A percentile compares a stretch with the other conserved stretches of the same genome.
Evolutionary conservation across 2,113 vertebrate species (phyloP).

Genomic region (Callopanchax toddi): DNA sequence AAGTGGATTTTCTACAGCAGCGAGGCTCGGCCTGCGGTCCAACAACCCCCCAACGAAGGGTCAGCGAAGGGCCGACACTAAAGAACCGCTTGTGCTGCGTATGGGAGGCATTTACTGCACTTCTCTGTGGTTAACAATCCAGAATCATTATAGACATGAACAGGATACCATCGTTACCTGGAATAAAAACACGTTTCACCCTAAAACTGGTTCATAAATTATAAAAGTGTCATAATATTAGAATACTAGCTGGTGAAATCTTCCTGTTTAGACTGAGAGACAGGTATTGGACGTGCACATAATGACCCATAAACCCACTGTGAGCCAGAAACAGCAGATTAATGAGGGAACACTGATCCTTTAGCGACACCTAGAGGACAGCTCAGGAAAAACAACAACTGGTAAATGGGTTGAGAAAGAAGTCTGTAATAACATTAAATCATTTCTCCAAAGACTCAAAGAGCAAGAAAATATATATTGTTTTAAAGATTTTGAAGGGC

Average conservation of each 20-base stretch:
- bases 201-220: constrained; percentile 3
- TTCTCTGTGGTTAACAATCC: neutral
- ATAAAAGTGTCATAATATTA: neutral
- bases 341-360: constrained; percentile 4
- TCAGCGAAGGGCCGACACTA: constrained; percentile 31
- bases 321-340: neutral
- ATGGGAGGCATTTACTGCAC: neutral
- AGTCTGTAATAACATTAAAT: too few relatives aligned
- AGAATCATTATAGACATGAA: neutral
- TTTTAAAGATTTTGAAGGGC: too few relatives aligned
- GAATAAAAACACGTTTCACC: constrained; percentile 10
- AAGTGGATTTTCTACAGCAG: constrained; percentile 62
- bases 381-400: too few relatives aligned
- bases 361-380: constrained; percentile 53
- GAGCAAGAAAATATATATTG: too few relatives aligned
- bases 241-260: neutral
- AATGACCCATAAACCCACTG: neutral
- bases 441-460: too few relatives aligned
- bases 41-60: constrained; percentile 42
- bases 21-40: constrained; percentile 32
- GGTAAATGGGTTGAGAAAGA: too few relatives aligned
- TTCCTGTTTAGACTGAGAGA: too few relatives aligned
- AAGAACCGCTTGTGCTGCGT: neutral
- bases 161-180: neutral
- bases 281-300: too few relatives aligned